Evolutionary conservation across 1,140 invertebrate genomes (phyloP).

Genomic region (honey bee (Apis mellifera)): Amel_HAv3.1 CM009938.2:7929001-7929500

Average conservation of each 20-base stretch:
- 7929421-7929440: not conserved
- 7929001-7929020: slow-evolving; percentile 46
- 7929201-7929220: slow-evolving; percentile 57
- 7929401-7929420: not conserved
- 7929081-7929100: slow-evolving; percentile 72
- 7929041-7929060: slow-evolving; percentile 70
- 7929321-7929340: slow-evolving; percentile 15
- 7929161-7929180: not conserved
- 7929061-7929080: slow-evolving; percentile 76
- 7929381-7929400: slow-evolving; percentile 2
- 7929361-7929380: slow-evolving; percentile 29
- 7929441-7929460: not conserved
- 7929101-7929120: slow-evolving; percentile 79
- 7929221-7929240: slow-evolving; percentile 59
- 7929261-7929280: slow-evolving; percentile 9
- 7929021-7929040: slow-evolving; percentile 72
- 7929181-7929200: slow-evolving; percentile 47
- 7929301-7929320: slow-evolving; percentile 59
- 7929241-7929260: slow-evolving; percentile 23
- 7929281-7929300: slow-evolving; percentile 40
- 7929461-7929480: not conserved
- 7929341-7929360: slow-evolving; percentile 39
- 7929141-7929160: slow-evolving; percentile 28
- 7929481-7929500: too few species aligned
- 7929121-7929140: slow-evolving; percentile 75